phyloP scores from a whole-genome alignment of 2,113 vertebrate species.

The Marmota monax region DNA sequence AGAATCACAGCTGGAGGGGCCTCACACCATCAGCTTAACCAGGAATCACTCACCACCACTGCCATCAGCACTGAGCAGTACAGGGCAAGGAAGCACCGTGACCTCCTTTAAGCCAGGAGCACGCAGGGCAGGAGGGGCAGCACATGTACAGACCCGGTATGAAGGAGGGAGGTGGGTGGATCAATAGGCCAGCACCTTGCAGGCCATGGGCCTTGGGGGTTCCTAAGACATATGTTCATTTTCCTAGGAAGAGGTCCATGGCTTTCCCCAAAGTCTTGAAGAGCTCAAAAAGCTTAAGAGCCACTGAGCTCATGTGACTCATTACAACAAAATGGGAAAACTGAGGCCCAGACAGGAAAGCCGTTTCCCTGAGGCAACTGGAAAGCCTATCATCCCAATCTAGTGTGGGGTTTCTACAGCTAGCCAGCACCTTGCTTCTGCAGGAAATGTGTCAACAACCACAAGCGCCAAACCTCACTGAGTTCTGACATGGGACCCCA shows the following conservation, averaged over 20 bases:
- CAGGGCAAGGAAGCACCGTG: background rate
- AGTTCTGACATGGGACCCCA: background rate
- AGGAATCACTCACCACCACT: no score
- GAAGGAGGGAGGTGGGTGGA: no score
- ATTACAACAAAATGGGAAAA: background rate
- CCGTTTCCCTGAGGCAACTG: background rate
- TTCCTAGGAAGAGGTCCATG: background rate
- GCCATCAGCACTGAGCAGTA: background rate
- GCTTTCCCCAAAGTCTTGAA: background rate
- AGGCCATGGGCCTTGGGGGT: background rate
- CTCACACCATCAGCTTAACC: background rate
- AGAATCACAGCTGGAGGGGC: background rate
- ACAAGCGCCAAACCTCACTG: background rate
- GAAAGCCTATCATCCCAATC: background rate
- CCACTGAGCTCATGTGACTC: background rate
- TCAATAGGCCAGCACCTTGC: background rate
- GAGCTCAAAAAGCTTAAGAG: background rate
- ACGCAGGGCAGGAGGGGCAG: background rate
- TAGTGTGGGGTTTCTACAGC: background rate
- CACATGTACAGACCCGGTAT: background rate
- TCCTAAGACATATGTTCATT: background rate
- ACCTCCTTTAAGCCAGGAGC: background rate
- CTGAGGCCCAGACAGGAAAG: background rate
- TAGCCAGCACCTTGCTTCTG: background rate
- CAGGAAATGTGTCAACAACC: background rate